Base-by-base conservation (phyloP, 2,113 vertebrate species). In the Marcusenius ussheri region DNA sequence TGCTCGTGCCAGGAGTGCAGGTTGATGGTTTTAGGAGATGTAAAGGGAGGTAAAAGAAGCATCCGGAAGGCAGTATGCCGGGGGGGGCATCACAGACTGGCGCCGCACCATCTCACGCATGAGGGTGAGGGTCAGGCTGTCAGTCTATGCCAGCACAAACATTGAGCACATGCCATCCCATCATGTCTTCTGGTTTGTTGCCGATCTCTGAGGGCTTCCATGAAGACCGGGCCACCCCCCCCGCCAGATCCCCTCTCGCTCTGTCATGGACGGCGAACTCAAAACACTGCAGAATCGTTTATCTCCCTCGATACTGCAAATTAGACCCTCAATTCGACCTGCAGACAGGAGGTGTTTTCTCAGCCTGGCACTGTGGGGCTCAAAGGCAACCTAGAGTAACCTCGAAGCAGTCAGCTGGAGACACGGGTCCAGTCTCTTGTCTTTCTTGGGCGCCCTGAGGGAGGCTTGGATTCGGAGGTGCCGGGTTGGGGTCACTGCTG, bases 11-110 rank as follows among this genome's bases (percentile, higher is more conserved):
- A 51, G 47, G 47, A 87, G 85, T 17, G 13, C 85, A 87, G 85
- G 85, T 53, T 87, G 39, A 87, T 87, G 85, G 50, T 15, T 87
- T 87, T 87, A 87, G 85, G 85, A 87, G 85, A 87, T 56, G 85
- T 39, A 50, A 7, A 24, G 50, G n/a, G 35, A 21, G 27, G 27
- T 35, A 56, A 42, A 11, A 46, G 19, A 47, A 84, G 45, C 51
- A 21, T 56, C 51, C 19, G 19, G 51, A 56, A 56, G 53, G 51
- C 51, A 19, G 17, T 19, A 6, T 5, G 1, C 51, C 51, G 3
- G 66, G 35, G 70, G 74, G 17, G 15, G 74, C 13, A 74, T 15
- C 74, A 35, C 35, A 42, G 74, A 80, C 13, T 42, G 74, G 35
- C 2, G 35, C 35, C 74, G 6, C 15, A 70, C 27, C 62, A 31